These are phyloP conservation scores for Notechis scutatus DNA, from an alignment of 2,113 vertebrate species.

Conservation along the genomic window DNA sequence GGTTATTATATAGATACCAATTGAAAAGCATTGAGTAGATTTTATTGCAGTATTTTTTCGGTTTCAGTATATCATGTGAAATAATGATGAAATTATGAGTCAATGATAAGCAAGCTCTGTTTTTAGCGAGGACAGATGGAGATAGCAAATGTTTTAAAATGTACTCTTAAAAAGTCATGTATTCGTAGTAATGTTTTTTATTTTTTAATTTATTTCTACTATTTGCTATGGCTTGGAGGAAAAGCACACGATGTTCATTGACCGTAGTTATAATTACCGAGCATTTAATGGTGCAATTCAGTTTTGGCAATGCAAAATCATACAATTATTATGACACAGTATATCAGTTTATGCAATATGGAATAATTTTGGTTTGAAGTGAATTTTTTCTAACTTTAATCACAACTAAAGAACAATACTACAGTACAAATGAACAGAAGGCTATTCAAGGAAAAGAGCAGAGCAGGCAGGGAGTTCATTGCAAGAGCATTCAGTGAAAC, in stretches of 20 bases:
- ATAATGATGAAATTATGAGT: constrained; percentile 48
- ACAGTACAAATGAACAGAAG: neutral
- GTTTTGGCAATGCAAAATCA: constrained; percentile 2
- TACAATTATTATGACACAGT: neutral
- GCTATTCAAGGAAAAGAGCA: neutral
- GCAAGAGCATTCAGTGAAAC: neutral
- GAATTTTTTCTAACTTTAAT: neutral
- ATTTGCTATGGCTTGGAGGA: neutral
- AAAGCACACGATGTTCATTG: neutral
- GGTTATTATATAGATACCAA: constrained; percentile 5
- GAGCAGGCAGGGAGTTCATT: neutral
- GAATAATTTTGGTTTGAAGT: constrained; percentile 3
- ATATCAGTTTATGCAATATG: neutral
- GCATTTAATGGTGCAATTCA: constrained; percentile 28
- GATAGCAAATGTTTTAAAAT: constrained; percentile 58
- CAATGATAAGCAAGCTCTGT: constrained; percentile 30
- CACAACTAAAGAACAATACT: neutral
- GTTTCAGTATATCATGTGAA: constrained; percentile 49
- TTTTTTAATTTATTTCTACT: constrained; percentile 22
- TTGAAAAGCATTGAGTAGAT: constrained; percentile 40
- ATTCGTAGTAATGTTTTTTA: constrained; percentile 23
- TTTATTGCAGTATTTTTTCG: constrained; percentile 23
- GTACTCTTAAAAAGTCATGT: constrained; percentile 31
- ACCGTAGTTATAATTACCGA: constrained; percentile 17
- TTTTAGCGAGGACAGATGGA: constrained; percentile 54